Evolutionary conservation across 2,113 vertebrate species (phyloP), one percentile per base, ranked within the genome.

Genomic region (Myotis davidii): DNA sequence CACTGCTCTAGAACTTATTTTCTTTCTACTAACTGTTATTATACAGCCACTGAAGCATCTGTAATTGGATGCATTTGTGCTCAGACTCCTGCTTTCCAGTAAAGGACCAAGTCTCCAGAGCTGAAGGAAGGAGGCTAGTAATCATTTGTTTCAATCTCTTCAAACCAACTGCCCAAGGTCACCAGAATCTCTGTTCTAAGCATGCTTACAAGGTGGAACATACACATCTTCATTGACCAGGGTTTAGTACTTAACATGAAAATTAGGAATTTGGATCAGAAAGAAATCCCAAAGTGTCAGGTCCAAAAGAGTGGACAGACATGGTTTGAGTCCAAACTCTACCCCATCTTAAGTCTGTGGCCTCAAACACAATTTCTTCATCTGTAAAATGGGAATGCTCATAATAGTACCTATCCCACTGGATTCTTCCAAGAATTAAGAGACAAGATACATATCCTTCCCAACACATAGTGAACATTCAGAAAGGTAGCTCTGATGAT

Each of bases 111-210:
- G 27, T 70, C 72, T 48, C 56, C 50, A 61, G 37, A 73, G 54
- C 23, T 50, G 2, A 27, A 52, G 6, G 27, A 89, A 94, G 52
- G 72, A 88, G 3, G 7, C 27, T 32, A n/a, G 10, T 70, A 48
- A 92, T 81, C n/a, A 94, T 90, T 94, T 39, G 3, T 81, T 88
- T 81, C 42, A 90, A 29, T n/a, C 17, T 92, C 88, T 82, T 77
- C 78, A 91, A 91, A 85, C 37, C 45, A 85, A 50, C 72, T 85
- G 25, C 3, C 21, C 13, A 65, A 48, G n/a, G 7, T 59, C 76
- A 87, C 50, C 37, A 59, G 50, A 76, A 92, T 65, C 72, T 87
- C 50, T 90, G 23, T 42, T 64, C 73, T 85, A 81, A 87, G 37
- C 29, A 45, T 52, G 64, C 13, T 94, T 81, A 10, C 20, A 84